Evolutionary conservation across 2,888 invertebrate species (phyloP).

Genomic region (Hirtodrosophila histrioides): DNA sequence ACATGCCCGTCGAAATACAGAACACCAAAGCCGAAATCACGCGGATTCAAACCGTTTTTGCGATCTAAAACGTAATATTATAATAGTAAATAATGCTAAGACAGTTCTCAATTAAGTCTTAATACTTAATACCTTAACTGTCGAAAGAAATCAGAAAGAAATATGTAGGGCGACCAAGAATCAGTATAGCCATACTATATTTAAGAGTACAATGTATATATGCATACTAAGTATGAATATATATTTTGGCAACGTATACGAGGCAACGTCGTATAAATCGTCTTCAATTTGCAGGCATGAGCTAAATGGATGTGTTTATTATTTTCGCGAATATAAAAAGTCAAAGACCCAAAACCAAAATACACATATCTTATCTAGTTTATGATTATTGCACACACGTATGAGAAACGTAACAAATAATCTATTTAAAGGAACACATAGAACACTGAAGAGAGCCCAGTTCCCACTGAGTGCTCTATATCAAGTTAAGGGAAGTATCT

Average conservation of each 20-base stretch:
- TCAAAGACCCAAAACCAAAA: slow-evolving; percentile 56
- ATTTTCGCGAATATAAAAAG: slow-evolving; percentile 43
- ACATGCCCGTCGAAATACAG: too few species aligned
- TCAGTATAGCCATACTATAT: too few species aligned
- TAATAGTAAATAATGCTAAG: too few species aligned
- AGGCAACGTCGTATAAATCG: slow-evolving; percentile 45
- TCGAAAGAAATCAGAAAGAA: too few species aligned
- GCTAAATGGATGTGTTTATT: slow-evolving; percentile 55
- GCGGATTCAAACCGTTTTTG: too few species aligned
- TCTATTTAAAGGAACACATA: neutral
- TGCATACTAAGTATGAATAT: slow-evolving; percentile 11
- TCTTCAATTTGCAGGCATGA: slow-evolving; percentile 49
- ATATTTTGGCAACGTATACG: slow-evolving; percentile 18
- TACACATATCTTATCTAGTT: slow-evolving; percentile 52
- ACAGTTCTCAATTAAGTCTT: too few species aligned
- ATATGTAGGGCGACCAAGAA: too few species aligned
- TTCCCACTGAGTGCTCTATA: neutral
- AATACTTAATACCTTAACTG: too few species aligned
- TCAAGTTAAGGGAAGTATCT: too few species aligned
- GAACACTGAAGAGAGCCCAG: neutral
- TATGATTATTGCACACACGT: slow-evolving; percentile 44
- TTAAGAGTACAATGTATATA: too few species aligned
- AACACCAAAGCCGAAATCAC: too few species aligned
- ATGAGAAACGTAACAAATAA: neutral
- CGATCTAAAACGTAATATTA: too few species aligned